Conservation (phyloP, 2,113 vertebrate genomes). For the Pelecanoides urinatrix region DNA sequence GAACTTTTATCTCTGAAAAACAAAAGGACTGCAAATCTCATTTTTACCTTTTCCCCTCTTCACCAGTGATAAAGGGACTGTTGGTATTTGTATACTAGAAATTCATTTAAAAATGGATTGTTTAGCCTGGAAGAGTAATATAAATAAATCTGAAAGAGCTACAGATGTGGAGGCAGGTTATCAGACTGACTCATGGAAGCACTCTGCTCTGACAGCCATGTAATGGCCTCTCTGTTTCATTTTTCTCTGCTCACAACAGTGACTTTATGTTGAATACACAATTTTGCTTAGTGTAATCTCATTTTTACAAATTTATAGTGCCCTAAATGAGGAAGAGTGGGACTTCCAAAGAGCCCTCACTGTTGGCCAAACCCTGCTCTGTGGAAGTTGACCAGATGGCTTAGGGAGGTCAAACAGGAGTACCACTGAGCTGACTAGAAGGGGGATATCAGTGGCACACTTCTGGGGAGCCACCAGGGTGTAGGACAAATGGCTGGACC, state of each 20-base stretch:
- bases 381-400: not conserved
- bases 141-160: slow-evolving; percentile 24
- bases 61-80: not conserved
- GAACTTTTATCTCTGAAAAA: not conserved
- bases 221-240: not conserved
- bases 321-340: not conserved
- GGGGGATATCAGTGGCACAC: not conserved
- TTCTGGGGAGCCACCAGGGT: not conserved
- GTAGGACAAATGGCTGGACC: not conserved
- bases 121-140: not conserved
- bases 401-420: not conserved
- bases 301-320: not conserved
- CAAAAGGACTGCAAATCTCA: not conserved
- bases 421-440: not conserved
- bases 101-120: not conserved
- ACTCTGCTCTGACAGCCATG: not conserved
- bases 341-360: not conserved
- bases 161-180: not conserved
- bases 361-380: not conserved
- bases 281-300: not conserved
- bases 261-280: not conserved
- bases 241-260: not conserved
- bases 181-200: not conserved
- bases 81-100: not conserved
- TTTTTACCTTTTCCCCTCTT: not conserved